Evolutionary conservation across 2,113 vertebrate genomes (phyloP).

Genomic region (Thalassoma bifasciatum): DNA sequence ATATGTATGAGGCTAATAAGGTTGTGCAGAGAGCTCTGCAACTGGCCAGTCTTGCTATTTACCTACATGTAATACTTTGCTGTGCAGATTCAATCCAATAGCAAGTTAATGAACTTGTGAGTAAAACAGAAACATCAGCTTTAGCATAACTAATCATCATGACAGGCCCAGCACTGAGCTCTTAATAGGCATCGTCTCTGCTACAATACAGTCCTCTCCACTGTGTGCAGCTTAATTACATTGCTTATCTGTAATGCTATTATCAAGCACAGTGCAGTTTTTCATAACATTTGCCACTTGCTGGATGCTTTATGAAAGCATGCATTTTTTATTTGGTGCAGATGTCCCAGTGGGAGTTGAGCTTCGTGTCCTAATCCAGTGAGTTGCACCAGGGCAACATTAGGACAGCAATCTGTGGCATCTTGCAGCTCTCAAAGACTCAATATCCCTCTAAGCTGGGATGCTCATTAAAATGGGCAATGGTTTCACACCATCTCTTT

Average conservation of each 20-base stretch:
- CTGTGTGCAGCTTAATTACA: conserved; percentile 68
- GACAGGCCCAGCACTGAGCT: conserved; percentile 54
- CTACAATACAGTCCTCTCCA: conserved; percentile 35
- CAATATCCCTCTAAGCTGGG: conserved; percentile 60
- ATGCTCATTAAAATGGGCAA: conserved; percentile 61
- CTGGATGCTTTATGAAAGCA: conserved; percentile 38
- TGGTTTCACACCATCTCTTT: conserved; percentile 45
- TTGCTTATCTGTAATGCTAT: conserved; percentile 64
- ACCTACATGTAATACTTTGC: conserved; percentile 8
- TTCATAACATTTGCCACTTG: conserved; percentile 55
- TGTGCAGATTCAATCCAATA: conserved; percentile 21
- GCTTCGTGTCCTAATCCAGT: conserved; percentile 57
- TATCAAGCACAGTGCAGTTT: conserved; percentile 60
- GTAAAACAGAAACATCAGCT: conserved; percentile 59
- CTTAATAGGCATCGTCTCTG: conserved; percentile 43
- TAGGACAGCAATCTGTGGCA: conserved; percentile 61
- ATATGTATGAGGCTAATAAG: not conserved
- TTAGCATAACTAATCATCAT: conserved; percentile 62
- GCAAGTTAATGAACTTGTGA: conserved; percentile 37
- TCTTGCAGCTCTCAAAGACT: conserved; percentile 61
- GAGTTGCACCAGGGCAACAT: conserved; percentile 61
- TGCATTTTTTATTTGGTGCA: conserved; percentile 19
- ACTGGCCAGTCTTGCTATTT: not conserved
- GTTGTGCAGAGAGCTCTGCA: not conserved
- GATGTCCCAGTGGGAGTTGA: conserved; percentile 44